Evolutionary conservation across 2,888 invertebrate genomes (phyloP), one percentile per base, ranked within the genome.

Genomic region (Onthophagus sagittarius): DNA sequence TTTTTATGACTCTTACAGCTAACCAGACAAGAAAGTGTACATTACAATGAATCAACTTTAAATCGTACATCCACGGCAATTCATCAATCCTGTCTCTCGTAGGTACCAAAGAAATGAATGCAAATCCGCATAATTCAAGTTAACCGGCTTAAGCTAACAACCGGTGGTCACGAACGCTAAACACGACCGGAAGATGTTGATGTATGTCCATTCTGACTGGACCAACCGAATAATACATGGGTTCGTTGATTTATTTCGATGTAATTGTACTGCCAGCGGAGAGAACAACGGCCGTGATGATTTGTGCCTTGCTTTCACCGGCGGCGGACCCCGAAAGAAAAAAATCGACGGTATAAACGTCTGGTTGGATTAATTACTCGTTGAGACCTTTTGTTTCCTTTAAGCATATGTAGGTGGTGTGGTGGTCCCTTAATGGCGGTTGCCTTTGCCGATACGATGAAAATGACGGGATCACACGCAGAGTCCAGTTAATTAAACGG

Each of bases 241-340:
- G 39, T 53, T 53, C 39, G 39, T 67, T 67, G 67, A 67, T 67
- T 67, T 67, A 67, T 67, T 67, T 67, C 67, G 31, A 67, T 67
- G 67, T 23, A 67, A 67, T 67, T 67, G 67, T 67, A 67, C 67
- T 67, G 67, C 67, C 39, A 53, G 39, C 7, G 39, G 39, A 53
- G 39, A 53, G 39, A 53, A 53, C 39, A 53, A 53, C 39, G 39
- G 39, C 11, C 11, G 39, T 11, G 39, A 53, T 53, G 39, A 53
- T 53, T 53, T 53, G 39, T 53, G 39, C 11, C 39, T 53, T 53
- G 39, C 39, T 53, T 53, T 53, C 39, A 53, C 39, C 39, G 39
- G 11, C 39, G 39, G 11, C 39, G 5, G 11, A 53, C 39, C 39
- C 23, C 3, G 23, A 23, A 23, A 23, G 39, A 53, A 53, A 53